Evolutionary conservation across 2,113 vertebrate species (phyloP).

Genomic region (Myrmecophaga tridactyla): DNA sequence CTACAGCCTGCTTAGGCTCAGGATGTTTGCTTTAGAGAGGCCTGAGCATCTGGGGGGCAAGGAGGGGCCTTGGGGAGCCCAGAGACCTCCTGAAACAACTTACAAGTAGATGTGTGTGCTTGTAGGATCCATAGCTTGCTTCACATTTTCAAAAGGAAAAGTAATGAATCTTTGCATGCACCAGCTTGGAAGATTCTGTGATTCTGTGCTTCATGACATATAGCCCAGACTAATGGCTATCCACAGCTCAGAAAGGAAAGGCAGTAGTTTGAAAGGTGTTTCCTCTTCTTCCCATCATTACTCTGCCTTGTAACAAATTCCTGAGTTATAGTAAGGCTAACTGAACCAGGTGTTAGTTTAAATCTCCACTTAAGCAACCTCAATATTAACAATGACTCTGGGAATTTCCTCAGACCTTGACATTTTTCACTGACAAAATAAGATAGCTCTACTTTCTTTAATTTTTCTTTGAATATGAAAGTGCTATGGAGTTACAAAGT

Average conservation of each 20-base stretch:
- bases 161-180: not conserved
- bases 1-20: not conserved
- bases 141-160: not conserved
- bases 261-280: not conserved
- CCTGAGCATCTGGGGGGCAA: fast-evolving
- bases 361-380: not conserved
- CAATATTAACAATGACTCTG: not conserved
- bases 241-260: not conserved
- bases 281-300: not conserved
- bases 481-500: not conserved
- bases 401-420: not conserved
- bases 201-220: not conserved
- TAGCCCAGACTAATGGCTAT: not conserved
- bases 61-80: not conserved
- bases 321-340: not conserved
- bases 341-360: not conserved
- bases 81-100: not conserved
- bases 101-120: not conserved
- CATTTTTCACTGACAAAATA: not conserved
- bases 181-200: not conserved
- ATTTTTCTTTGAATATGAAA: not conserved
- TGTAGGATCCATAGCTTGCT: not conserved
- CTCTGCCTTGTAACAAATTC: too few species aligned
- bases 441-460: not conserved
- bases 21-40: not conserved